Evolutionary conservation across 2,888 invertebrate species (phyloP).

Genomic region (Ecdyonurus torrentis): DNA sequence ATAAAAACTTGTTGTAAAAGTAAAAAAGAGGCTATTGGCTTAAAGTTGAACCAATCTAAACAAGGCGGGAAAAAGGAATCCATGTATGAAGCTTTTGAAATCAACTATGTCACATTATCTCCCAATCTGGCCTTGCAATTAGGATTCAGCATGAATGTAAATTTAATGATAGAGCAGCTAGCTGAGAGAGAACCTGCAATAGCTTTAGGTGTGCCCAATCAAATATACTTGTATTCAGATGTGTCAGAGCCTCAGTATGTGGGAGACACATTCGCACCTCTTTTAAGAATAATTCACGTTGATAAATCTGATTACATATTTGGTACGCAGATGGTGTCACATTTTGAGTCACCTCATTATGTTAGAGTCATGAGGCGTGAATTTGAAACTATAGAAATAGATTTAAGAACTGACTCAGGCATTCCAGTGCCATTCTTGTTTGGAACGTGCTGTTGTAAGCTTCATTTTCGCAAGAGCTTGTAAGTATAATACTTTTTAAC

Average conservation of each 20-base stretch:
- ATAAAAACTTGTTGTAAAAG: no score
- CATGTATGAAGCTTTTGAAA: not conserved
- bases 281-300: slow-evolving; percentile 17
- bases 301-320: slow-evolving; percentile 12
- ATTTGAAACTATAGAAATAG: not conserved
- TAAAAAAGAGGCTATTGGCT: no score
- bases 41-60: no score
- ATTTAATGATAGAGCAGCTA: not conserved
- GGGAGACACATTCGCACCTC: slow-evolving; percentile 16
- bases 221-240: slow-evolving; percentile 16
- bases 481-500: not conserved
- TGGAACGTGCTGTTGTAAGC: not conserved
- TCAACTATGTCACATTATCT: not conserved
- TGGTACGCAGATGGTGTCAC: slow-evolving; percentile 9
- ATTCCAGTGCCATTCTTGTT: slow-evolving; percentile 4
- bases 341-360: slow-evolving; percentile 13
- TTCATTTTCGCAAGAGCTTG: slow-evolving; percentile 1
- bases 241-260: slow-evolving; percentile 16
- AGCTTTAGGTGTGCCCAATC: slow-evolving; percentile 8
- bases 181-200: not conserved
- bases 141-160: not conserved
- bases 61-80: no score
- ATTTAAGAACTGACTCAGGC: not conserved
- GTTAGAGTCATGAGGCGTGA: slow-evolving; percentile 12
- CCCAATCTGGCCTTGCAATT: slow-evolving; percentile 4